Evolutionary conservation across 2,113 vertebrate species (phyloP).

Genomic region (Myiozetetes cayanensis): DNA sequence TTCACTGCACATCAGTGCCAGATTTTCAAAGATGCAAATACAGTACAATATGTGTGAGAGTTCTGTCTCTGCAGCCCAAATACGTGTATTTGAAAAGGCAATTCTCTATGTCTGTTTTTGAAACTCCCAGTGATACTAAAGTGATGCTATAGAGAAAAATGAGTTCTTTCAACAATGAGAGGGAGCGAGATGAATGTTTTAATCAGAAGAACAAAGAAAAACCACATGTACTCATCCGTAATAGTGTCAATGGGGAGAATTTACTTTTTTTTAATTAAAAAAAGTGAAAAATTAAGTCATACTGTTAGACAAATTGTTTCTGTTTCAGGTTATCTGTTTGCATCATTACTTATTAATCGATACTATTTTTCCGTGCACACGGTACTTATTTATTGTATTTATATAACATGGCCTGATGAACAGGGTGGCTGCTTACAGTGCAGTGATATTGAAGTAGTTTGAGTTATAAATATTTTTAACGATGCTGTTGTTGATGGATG

Average conservation of each 20-base stretch:
- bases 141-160: background rate
- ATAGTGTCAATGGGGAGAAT: background rate
- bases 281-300: constrained; percentile 38
- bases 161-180: background rate
- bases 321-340: background rate
- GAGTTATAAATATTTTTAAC: background rate
- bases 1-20: background rate
- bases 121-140: background rate
- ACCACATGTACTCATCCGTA: background rate
- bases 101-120: background rate
- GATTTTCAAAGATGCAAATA: background rate
- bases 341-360: constrained; percentile 43
- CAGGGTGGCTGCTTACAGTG: constrained; percentile 9
- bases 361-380: background rate
- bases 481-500: background rate
- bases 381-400: constrained; percentile 36
- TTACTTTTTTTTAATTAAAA: constrained; percentile 59
- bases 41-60: background rate
- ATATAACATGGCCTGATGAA: background rate
- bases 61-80: background rate
- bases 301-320: background rate
- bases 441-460: background rate
- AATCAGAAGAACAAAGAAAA: constrained; percentile 37
- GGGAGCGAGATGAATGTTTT: constrained; percentile 28
- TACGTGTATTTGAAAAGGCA: background rate